Evolutionary conservation across 2,888 invertebrate species (phyloP), one percentile per base, ranked within the genome.

Genomic region (Lobophora halterata): DNA sequence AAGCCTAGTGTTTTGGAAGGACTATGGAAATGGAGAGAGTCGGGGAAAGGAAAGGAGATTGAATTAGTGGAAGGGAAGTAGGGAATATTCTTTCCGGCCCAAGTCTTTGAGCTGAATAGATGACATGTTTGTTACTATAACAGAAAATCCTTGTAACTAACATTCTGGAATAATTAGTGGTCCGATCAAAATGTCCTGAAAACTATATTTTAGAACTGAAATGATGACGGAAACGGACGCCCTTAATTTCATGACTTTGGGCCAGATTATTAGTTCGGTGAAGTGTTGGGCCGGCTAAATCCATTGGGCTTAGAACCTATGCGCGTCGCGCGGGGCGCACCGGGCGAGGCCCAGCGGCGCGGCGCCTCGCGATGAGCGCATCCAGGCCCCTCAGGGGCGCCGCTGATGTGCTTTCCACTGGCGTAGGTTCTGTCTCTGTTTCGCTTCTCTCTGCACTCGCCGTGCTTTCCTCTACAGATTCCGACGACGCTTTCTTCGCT

Each of bases 361-460:
- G 90, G 54, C 94, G 86, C 26, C 93, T 90, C 1, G 93, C 93
- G 27, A 94, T 80, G 16, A 94, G 85, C 19, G 93, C 92, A 57
- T 89, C 89, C 0, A 93, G 77, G 0, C 93, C 93, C 43, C 90
- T 88, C 14, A 93, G 89, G 36, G 88, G 88, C 26, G 89, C 87
- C 42, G 90, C 88, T 13, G 88, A 77, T 33, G 91, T 90, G 17
- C 85, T 86, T 53, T 83, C 82, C 2, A 58, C 60, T 1, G 71
- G 63, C 8, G 64, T 55, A 2, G 79, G 64, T 40, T 81, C 83
- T 3, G 88, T 83, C 39, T 85, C 80, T 1, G 78, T 73, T 49
- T 82, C 88, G 11, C 67, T 71, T 45, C 71, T 76, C 52, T 80
- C 81, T 1, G 20, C 37, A 1, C 85, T 86, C 12, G 43, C 46